Base-by-base conservation (phyloP, 2,797 vertebrate species). In the Siniperca undulata region DNA sequence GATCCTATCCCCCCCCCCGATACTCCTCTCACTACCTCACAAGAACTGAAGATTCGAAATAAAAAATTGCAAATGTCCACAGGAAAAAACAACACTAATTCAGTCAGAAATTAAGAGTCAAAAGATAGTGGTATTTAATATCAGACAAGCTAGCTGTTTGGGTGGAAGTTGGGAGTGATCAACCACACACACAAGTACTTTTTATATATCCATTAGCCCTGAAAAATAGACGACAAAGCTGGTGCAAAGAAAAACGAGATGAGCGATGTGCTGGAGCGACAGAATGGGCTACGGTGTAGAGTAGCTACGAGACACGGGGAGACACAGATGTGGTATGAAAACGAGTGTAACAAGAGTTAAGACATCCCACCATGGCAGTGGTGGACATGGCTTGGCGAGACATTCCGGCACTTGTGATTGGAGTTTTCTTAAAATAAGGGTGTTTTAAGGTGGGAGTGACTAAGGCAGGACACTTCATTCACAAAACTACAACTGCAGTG, bases 391-490 rank as follows among this genome's bases (percentile, higher is more conserved):
- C 94, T 95, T 95, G 91, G 93, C 88, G 89, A 95, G 91, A 94
- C 93, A 93, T 93, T 95, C 93, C 90, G 95, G 96, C 95, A 95
- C 95, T 96, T 96, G 94, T 95, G 94, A 94, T 94, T 92, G 90
- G 91, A 92, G 85, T 74, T 91, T 91, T 93, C 77, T 94, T 85
- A 70, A 88, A 91, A 77, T 86, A 79, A 89, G 80, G 73, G 83
- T 69, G 66, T 62, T 85, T 74, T 27, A 55, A 80, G 90, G 83
- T 71, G 87, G 71, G 85, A 73, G 78, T 67, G 89, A 90, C 91
- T 89, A 89, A 93, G 93, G 94, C 89, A 91, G 87, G 86, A 93
- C 88, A 62, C 83, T 70, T 87, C 81, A 78, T 90, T 93, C 90
- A 87, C 88, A 74, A 88, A 24, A 83, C 83, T 61, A 83, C 73